phyloP scores from a whole-genome alignment of 2,888 invertebrate genomes.

The Colostygia pectinataria region DNA sequence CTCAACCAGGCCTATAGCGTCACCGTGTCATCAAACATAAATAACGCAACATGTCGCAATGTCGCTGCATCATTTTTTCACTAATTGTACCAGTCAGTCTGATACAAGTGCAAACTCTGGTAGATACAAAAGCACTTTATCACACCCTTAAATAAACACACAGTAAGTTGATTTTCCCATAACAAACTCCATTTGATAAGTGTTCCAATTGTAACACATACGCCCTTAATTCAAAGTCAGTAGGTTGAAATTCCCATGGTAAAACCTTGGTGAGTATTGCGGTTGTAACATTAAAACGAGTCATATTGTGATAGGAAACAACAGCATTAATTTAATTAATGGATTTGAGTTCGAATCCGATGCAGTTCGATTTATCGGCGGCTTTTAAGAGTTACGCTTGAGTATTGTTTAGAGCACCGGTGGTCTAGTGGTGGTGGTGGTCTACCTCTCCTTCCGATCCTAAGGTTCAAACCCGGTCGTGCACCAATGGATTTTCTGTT shows the following conservation, averaged over 20 bases:
- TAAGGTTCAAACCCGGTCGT: no score
- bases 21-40: no score
- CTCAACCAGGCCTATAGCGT: no score
- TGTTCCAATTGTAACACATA: no score
- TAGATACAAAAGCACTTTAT: slow-evolving; percentile 14
- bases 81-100: slow-evolving; percentile 42
- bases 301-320: slow-evolving; percentile 39
- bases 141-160: not conserved
- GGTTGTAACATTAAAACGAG: slow-evolving; percentile 23
- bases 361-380: slow-evolving; percentile 25
- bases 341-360: slow-evolving; percentile 35
- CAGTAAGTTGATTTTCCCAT: not conserved
- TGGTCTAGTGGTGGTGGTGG: no score
- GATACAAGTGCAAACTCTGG: slow-evolving; percentile 38
- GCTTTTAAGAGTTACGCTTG: slow-evolving; percentile 5
- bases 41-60: slow-evolving; percentile 33
- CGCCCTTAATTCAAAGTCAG: no score
- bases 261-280: not conserved
- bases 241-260: no score
- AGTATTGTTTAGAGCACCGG: no score
- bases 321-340: slow-evolving; percentile 50
- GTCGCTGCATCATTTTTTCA: slow-evolving; percentile 40
- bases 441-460: no score
- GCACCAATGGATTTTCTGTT: no score
- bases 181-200: not conserved